Evolutionary conservation across 2,888 invertebrate genomes (phyloP).

Genomic region (Rhaphigaster nebulosa): DNA sequence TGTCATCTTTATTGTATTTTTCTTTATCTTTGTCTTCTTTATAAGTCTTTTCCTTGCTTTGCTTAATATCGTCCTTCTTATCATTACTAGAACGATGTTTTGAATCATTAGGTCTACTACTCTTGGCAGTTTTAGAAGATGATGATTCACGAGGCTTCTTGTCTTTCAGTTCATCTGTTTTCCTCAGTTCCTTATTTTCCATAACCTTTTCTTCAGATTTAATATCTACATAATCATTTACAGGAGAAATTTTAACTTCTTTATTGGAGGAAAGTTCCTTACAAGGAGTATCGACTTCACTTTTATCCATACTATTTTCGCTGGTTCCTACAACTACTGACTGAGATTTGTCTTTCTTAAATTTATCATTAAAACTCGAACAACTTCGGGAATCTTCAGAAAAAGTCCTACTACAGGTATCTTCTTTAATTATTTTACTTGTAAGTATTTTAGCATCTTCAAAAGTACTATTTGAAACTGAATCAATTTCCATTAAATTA

Average conservation of each 20-base stretch:
- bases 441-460: conserved; percentile 53
- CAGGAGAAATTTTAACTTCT: background rate
- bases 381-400: conserved; percentile 45
- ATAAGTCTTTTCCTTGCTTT: conserved; percentile 50
- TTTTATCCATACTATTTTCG: conserved; percentile 42
- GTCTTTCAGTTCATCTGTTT: conserved; percentile 52
- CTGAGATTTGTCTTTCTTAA: conserved; percentile 14
- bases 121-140: background rate
- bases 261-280: conserved; percentile 27
- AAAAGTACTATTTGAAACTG: conserved; percentile 30
- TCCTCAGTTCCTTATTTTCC: conserved; percentile 47
- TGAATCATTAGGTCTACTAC: conserved; percentile 50
- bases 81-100: conserved; percentile 42
- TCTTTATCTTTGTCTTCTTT: conserved; percentile 57
- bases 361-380: conserved; percentile 33
- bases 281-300: background rate
- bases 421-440: conserved; percentile 42
- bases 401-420: conserved; percentile 66
- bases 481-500: background rate
- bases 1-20: conserved; percentile 56
- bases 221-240: background rate
- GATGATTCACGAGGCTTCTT: conserved; percentile 36
- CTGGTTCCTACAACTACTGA: background rate
- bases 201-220: conserved; percentile 25
- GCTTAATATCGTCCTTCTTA: conserved; percentile 15